phyloP scores from a whole-genome alignment of 1,140 invertebrate genomes.

The Caenorhabditis briggsae region DNA sequence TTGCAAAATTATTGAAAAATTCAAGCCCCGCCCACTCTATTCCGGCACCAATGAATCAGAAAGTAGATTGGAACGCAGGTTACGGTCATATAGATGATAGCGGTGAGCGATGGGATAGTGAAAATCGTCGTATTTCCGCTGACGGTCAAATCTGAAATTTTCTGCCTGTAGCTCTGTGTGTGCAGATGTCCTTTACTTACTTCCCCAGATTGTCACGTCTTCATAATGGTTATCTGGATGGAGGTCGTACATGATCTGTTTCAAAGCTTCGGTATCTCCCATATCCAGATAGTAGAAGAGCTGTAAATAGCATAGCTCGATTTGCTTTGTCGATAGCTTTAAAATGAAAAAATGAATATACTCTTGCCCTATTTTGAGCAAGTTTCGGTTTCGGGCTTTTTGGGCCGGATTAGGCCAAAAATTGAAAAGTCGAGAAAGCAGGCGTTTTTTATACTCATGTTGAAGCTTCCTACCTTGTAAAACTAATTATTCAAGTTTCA shows the following conservation, averaged over 20 bases:
- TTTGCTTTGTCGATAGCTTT: neutral
- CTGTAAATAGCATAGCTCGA: neutral
- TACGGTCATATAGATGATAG: conserved; percentile 39
- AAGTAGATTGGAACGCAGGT: conserved; percentile 48
- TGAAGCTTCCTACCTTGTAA: too few species aligned
- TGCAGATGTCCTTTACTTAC: neutral
- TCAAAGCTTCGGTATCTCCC: neutral
- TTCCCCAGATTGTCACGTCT: neutral
- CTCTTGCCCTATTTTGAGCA: neutral
- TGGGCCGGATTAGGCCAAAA: too few species aligned
- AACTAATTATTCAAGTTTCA: too few species aligned
- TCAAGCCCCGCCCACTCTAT: neutral
- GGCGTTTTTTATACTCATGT: too few species aligned
- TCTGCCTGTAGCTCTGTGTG: neutral
- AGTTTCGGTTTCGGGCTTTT: too few species aligned
- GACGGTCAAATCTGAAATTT: conserved; percentile 14
- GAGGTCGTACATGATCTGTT: conserved; percentile 28
- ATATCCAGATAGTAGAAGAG: conserved; percentile 22
- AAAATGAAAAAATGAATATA: neutral
- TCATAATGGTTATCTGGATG: conserved; percentile 43
- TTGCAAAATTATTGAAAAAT: too few species aligned
- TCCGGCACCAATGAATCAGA: conserved; percentile 26
- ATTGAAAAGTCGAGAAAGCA: too few species aligned
- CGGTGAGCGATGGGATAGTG: neutral
- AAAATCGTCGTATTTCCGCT: conserved; percentile 33